Evolutionary conservation across 2,888 invertebrate species (phyloP).

Genomic region (Taenaris catops): DNA sequence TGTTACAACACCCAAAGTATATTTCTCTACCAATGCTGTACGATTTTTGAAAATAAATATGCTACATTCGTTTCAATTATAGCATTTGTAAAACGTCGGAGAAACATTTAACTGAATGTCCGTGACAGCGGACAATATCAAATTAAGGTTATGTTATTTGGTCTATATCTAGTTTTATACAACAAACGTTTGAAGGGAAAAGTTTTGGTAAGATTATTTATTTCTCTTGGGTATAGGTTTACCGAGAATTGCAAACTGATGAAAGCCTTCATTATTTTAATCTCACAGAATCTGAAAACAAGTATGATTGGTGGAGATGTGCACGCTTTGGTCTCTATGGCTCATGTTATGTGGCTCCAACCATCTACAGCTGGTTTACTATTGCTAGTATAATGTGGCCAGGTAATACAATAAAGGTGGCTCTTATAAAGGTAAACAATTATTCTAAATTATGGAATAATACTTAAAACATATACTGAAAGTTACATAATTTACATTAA

Average conservation of each 20-base stretch:
- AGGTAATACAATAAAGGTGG: constrained; percentile 82
- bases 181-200: constrained; percentile 85
- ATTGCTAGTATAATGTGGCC: constrained; percentile 89
- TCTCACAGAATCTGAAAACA: constrained; percentile 51
- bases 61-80: too few relatives aligned
- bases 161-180: constrained; percentile 82
- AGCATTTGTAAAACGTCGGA: too few relatives aligned
- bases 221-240: too few relatives aligned
- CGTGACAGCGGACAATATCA: constrained; percentile 5
- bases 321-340: constrained; percentile 88
- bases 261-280: too few relatives aligned
- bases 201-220: constrained; percentile 78
- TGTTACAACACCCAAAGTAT: too few relatives aligned
- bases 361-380: constrained; percentile 89
- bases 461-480: too few relatives aligned
- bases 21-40: too few relatives aligned
- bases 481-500: too few relatives aligned
- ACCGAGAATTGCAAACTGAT: too few relatives aligned
- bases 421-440: constrained; percentile 83
- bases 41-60: too few relatives aligned
- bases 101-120: too few relatives aligned
- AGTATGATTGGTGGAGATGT: constrained; percentile 84
- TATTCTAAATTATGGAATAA: too few relatives aligned
- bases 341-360: constrained; percentile 90
- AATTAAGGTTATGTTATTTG: constrained; percentile 8